These are phyloP conservation scores for Epinotia demarniana DNA, from an alignment of 2,888 invertebrate genomes.

Conservation along the genomic window DNA sequence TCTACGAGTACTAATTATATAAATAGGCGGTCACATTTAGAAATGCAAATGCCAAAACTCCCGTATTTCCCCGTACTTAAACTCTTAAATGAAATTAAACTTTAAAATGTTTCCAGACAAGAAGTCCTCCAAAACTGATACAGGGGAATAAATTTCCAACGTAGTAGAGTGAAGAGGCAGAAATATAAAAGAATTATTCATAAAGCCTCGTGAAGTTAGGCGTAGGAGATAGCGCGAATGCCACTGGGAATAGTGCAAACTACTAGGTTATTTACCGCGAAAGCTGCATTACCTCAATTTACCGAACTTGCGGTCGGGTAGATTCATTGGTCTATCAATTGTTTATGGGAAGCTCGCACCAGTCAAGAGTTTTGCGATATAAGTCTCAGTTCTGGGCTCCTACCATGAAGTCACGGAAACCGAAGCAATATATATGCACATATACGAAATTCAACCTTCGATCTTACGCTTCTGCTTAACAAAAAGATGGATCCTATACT, in stretches of 20 bases:
- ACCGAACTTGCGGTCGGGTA: conserved; percentile 31
- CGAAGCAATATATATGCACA: no score
- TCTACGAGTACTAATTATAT: no score
- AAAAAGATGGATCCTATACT: no score
- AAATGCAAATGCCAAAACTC: not conserved
- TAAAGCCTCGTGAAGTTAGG: conserved; percentile 61
- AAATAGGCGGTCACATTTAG: no score
- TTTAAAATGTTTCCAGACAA: conserved; percentile 9
- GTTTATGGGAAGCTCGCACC: conserved; percentile 13
- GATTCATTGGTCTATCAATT: conserved; percentile 33
- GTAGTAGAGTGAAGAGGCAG: conserved; percentile 55
- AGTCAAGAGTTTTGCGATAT: not conserved
- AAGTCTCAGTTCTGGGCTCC: not conserved
- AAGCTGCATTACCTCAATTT: conserved; percentile 41
- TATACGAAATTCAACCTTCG: no score
- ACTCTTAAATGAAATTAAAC: conserved; percentile 2
- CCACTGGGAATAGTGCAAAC: conserved; percentile 48
- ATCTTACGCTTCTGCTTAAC: no score
- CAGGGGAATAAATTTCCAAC: conserved; percentile 55
- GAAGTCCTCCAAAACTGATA: conserved; percentile 47
- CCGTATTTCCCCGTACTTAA: not conserved
- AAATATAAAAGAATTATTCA: conserved; percentile 67
- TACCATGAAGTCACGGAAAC: no score
- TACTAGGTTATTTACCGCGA: conserved; percentile 47
- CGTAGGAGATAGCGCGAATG: conserved; percentile 48